Percentiles rank a stretch among this genome's conserved stretches.
These are phyloP conservation scores for Autographa pulchrina DNA, from an alignment of 2,888 invertebrate species.

Conservation along the genomic window DNA sequence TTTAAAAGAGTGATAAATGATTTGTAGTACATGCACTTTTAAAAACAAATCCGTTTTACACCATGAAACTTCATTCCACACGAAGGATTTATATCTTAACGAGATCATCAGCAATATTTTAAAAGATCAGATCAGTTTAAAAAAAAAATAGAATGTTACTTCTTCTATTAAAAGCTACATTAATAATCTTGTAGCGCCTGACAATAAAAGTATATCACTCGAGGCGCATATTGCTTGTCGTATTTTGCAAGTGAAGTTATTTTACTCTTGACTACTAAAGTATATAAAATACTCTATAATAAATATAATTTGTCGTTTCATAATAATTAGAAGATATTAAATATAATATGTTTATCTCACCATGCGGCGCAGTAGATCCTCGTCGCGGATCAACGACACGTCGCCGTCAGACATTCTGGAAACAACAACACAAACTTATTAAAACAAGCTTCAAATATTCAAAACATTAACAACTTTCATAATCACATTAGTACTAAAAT, in stretches of 20 bases:
- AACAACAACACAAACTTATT: constrained; percentile 58
- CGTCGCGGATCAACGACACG: constrained; percentile 92
- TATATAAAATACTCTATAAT: background rate
- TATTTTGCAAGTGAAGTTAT: background rate
- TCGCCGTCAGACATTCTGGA: constrained; percentile 90
- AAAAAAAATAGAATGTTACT: no score
- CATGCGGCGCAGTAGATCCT: constrained; percentile 94
- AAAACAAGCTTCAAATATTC: background rate
- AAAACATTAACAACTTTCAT: background rate
- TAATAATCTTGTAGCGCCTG: background rate
- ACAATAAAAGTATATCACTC: background rate
- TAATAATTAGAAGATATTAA: background rate
- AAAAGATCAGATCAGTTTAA: no score
- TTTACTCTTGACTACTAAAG: no score
- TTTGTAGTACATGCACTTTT: no score
- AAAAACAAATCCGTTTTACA: no score
- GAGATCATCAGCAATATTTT: no score
- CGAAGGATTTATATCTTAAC: no score
- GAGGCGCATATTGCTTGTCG: background rate
- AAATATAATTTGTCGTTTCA: background rate
- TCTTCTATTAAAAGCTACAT: no score
- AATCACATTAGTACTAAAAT: background rate
- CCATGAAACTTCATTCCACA: no score
- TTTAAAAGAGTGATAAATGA: no score
- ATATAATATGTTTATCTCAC: constrained; percentile 80